Base-by-base conservation (phyloP, 2,888 invertebrate species). In the Platypus cylindrus region DNA sequence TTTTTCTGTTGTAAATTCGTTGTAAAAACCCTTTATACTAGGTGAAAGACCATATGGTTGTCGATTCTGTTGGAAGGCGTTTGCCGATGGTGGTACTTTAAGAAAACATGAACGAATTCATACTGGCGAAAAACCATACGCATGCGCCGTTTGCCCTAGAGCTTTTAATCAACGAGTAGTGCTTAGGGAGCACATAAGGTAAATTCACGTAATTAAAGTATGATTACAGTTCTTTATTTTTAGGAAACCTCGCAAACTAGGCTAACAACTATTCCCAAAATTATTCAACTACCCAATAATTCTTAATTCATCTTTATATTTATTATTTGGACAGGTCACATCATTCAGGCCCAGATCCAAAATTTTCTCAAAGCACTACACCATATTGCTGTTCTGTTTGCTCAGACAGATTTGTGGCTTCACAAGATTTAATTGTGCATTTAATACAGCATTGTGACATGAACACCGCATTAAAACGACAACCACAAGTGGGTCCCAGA, bases 141-240 rank as follows among this genome's bases (percentile, higher is more conserved):
- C 81, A 5, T 86, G 86, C 54, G 82, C 85, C 0, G 84, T 86
- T 27, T 86, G 86, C 49, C 82, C 84, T 12, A 73, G 85, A 39
- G 86, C 86, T 17, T 86, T 86, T 60, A 86, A 86, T 65, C 86
- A 86, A 58, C 73, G 84, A 47, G 85, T 86, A 1, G 86, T 86
- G 17, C 62, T 86, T 18, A 68, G 86, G 2, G 86, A 86, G 51
- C 86, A 86, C 52, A 84, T 86, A 29, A 70, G 86, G 34, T 37
- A 36, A 11, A 31, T 7, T 20, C 9, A 20, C 9, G 5, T 20
- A 5, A 20, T 20, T 20, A 9, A 7, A 7, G 5, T 20, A 20
- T 7, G 20, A 20, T 5, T 20, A 20, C 9, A 7, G 9, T 9
- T 5, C 20, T 20, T 5, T 20, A 20, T 9, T 20, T 20, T 20